Conservation (phyloP, 2,888 invertebrate genomes). For the Drosophila mulleri region DNA sequence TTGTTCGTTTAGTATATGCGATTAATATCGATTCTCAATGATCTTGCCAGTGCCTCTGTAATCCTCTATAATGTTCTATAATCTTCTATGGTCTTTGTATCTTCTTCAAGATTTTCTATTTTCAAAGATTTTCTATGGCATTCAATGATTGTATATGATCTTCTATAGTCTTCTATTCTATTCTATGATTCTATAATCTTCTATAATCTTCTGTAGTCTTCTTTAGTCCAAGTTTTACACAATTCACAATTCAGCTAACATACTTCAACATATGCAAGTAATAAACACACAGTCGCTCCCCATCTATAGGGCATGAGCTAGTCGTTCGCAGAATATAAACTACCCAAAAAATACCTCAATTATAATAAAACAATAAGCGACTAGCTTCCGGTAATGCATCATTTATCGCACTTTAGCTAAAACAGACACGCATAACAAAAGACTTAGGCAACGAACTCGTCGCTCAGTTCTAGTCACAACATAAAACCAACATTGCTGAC, state of each 20-base stretch:
- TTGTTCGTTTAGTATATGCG: background rate
- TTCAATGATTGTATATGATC: background rate
- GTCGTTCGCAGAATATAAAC: background rate
- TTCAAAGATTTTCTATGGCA: background rate
- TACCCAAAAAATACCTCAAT: background rate
- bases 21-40: too few relatives aligned
- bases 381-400: conserved; percentile 64
- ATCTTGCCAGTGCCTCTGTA: too few relatives aligned
- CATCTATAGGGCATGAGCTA: background rate
- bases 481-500: conserved; percentile 17
- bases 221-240: background rate
- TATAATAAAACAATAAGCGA: conserved; percentile 1
- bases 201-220: background rate
- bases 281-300: background rate
- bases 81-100: background rate
- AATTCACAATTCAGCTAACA: background rate
- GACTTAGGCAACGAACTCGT: conserved; percentile 75
- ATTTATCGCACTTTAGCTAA: conserved; percentile 16
- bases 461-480: conserved; percentile 22
- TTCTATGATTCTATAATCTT: background rate
- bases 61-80: background rate
- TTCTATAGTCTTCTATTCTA: background rate
- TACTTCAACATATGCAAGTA: background rate
- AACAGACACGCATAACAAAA: conserved; percentile 56
- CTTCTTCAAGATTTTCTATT: too few relatives aligned